A percentile compares a stretch with the other conserved stretches of the same genome.
phyloP scores from a whole-genome alignment of 2,888 invertebrate genomes.

The Lamellibrachia columna region DNA sequence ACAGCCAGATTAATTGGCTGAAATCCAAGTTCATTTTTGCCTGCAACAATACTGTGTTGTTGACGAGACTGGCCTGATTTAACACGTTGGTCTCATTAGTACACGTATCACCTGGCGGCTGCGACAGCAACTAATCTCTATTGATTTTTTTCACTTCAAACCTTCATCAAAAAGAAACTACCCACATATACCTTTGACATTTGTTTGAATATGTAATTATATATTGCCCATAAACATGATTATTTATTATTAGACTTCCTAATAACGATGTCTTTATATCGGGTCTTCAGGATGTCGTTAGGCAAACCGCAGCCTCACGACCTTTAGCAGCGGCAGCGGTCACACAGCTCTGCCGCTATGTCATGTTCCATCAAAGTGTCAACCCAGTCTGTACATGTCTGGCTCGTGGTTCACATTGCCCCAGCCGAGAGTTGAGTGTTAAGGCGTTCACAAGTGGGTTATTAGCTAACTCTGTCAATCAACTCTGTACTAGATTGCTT shows the following conservation, averaged over 20 bases:
- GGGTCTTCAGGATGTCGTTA: constrained; percentile 5
- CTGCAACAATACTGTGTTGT: neutral
- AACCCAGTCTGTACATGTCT: neutral
- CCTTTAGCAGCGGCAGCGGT: neutral
- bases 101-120: neutral
- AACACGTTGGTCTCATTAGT: neutral
- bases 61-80: neutral
- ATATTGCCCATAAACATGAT: neutral
- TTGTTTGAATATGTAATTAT: neutral
- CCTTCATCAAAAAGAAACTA: neutral
- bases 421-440: neutral
- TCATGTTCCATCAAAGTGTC: neutral
- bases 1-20: neutral
- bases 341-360: neutral
- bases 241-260: neutral
- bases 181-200: neutral
- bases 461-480: neutral
- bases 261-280: neutral
- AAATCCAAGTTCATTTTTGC: neutral
- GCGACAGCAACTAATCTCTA: neutral
- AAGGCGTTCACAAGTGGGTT: neutral
- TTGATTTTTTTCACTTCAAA: neutral
- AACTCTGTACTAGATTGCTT: neutral
- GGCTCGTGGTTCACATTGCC: neutral
- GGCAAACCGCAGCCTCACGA: neutral